phyloP scores from a whole-genome alignment of 2,113 vertebrate species.

The Stercorarius parasiticus region DNA sequence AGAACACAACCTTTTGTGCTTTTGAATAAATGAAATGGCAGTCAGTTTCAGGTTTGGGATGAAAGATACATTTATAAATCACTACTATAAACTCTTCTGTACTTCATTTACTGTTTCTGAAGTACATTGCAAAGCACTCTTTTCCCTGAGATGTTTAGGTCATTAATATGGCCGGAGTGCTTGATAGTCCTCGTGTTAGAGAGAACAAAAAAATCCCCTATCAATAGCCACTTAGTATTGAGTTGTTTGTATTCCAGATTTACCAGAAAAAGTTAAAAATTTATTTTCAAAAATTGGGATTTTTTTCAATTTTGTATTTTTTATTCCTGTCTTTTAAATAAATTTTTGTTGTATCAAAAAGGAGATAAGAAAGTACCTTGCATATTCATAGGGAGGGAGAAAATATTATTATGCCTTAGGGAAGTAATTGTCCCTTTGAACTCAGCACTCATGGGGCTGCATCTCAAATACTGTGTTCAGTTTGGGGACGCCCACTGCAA shows the following conservation, averaged over 20 bases:
- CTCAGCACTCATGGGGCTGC: fast-evolving
- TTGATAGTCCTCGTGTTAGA: background rate
- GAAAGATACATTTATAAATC: background rate
- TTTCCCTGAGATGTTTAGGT: background rate
- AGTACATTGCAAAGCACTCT: background rate
- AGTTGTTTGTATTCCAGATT: background rate
- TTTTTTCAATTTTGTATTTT: background rate
- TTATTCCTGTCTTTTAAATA: background rate
- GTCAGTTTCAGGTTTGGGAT: background rate
- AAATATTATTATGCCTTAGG: background rate
- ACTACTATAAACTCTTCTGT: background rate
- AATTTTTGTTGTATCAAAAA: background rate
- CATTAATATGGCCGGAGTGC: background rate
- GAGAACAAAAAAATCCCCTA: background rate
- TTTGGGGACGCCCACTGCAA: background rate
- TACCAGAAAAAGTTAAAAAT: background rate
- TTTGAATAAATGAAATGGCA: background rate
- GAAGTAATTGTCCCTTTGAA: background rate
- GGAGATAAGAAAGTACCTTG: background rate
- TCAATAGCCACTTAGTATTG: background rate
- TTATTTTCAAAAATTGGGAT: background rate
- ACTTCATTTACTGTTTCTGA: background rate
- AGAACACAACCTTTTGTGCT: background rate
- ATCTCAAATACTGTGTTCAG: background rate
- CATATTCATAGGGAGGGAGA: background rate